Percentiles rank a stretch among this genome's conserved stretches.
Evolutionary conservation across 1,140 invertebrate genomes (phyloP).

Genomic region (Sarcophaga bullata): DNA sequence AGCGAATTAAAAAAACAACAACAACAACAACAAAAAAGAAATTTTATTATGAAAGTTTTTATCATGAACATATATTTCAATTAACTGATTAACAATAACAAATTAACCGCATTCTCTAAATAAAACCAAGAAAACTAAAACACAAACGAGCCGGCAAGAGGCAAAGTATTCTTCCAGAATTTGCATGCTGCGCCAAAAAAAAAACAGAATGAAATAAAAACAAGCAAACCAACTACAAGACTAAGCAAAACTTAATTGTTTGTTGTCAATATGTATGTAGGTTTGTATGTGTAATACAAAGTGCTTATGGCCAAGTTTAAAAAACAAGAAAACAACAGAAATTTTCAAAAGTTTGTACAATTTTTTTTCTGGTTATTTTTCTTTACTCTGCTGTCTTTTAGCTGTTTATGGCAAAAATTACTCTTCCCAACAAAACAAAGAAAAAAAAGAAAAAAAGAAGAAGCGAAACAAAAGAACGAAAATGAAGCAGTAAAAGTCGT

Average conservation of each 20-base stretch:
- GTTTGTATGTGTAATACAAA: no score
- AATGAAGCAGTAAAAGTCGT: no score
- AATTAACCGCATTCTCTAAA: constrained; percentile 36
- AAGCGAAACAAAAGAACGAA: no score
- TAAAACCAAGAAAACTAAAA: not conserved
- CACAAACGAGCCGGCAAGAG: not conserved
- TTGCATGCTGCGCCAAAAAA: not conserved
- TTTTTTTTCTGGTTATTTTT: not conserved
- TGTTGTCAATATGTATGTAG: not conserved
- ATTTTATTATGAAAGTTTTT: not conserved
- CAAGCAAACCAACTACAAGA: not conserved
- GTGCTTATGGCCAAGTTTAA: not conserved
- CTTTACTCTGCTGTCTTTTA: not conserved
- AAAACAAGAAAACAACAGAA: not conserved
- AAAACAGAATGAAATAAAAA: not conserved
- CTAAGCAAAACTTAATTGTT: constrained; percentile 3
- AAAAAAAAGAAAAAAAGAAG: not conserved
- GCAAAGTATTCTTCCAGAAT: not conserved
- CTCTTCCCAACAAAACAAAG: no score
- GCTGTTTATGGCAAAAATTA: constrained; percentile 2
- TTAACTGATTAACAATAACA: constrained; percentile 38
- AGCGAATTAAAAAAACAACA: not conserved
- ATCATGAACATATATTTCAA: constrained; percentile 22
- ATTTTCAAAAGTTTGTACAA: not conserved
- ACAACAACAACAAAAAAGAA: not conserved